These are phyloP conservation scores for Polietes domitor DNA, from an alignment of 2,888 invertebrate genomes.

Conservation along the genomic window DNA sequence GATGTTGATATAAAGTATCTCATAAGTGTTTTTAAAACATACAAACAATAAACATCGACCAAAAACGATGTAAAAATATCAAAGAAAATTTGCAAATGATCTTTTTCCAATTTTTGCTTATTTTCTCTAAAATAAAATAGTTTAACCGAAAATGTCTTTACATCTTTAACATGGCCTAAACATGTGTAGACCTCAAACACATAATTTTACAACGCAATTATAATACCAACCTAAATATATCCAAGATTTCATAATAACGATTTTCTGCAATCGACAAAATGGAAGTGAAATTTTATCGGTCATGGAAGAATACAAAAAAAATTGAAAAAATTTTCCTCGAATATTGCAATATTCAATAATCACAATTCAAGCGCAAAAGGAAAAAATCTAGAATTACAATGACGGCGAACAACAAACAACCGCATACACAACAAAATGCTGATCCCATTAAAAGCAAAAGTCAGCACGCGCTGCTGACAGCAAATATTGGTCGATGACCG, in stretches of 20 bases:
- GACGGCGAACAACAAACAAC: background rate
- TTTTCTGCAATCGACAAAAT: conserved; percentile 11
- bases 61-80: no score
- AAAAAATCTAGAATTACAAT: conserved; percentile 29
- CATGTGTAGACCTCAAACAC: background rate
- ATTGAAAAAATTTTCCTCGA: background rate
- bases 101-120: no score
- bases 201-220: background rate
- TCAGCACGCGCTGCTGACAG: background rate
- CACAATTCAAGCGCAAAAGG: background rate
- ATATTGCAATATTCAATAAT: background rate
- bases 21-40: no score
- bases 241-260: background rate
- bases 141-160: no score
- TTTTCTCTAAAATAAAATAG: no score
- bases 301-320: background rate
- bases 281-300: conserved; percentile 21
- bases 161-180: no score
- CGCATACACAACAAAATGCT: background rate
- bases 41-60: no score
- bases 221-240: background rate
- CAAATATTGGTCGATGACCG: conserved; percentile 29
- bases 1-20: no score
- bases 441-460: conserved; percentile 8
- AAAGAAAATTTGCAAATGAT: no score